Base-by-base conservation (phyloP, 2,888 invertebrate species). In the Lissocephala sabroskyi region DNA sequence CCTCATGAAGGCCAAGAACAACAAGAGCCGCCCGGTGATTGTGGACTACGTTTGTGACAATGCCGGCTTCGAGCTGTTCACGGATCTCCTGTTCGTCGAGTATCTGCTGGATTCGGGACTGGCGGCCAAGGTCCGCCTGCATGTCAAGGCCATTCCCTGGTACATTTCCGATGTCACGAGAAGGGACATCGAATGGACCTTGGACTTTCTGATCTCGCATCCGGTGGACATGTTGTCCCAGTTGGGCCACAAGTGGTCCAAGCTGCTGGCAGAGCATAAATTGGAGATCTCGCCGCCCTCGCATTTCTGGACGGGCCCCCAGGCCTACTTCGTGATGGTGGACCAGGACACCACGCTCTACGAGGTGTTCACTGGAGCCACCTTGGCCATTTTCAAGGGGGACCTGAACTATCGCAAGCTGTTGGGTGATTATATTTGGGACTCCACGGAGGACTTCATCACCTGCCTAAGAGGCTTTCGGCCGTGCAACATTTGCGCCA, bases 351-450 rank as follows among this genome's bases (percentile, higher is more conserved):
- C 89, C 2, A 82, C 87, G 0, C 81, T 98, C 6, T 96, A 96
- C 80, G 81, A 86, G n/a, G 87, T 89, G 58, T 85, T 98, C 1
- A 86, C 89, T 1, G 84, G 89, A 61, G 88, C 94, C 0, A 86
- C 88, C 55, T 83, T 93, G 2, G 79, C 93, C 0, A 87, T 98
- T 63, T 95, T 97, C 81, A 98, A 98, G 84, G 92, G 98, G 0
- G 98, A 99, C 83, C 87, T 99, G 10, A 98, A 98, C 86, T 98
- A 98, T 82, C 87, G 99, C 39, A 99, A 99, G 85, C 85, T 99
- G 45, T 85, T 96, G 32, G 94, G 93, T 0, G 99, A 99, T 77
- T 88, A 89, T 45, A 92, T 93, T 57, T 97, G 96, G 92, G 88
- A 89, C 29, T 88, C 89, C 1, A 87, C 88, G 0, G 90, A 91